phyloP scores from a whole-genome alignment of 2,888 invertebrate species.

The Dryocosmus kuriphilus region DNA sequence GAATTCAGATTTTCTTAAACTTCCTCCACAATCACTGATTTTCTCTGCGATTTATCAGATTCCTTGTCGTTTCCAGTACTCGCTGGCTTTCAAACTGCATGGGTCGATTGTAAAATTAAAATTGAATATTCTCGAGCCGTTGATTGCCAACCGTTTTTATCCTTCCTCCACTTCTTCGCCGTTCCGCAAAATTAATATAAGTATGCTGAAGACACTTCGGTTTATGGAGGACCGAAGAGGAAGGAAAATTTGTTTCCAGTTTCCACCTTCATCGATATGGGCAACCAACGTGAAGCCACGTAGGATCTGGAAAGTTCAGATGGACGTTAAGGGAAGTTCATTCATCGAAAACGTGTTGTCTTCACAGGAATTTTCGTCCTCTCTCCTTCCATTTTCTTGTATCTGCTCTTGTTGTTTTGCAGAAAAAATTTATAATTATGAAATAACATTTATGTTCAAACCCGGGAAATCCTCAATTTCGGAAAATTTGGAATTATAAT shows the following conservation, averaged over 20 bases:
- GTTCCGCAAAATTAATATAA: conserved; percentile 31
- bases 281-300: not conserved
- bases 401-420: not conserved
- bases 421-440: not conserved
- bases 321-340: conserved; percentile 7
- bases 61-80: conserved; percentile 2
- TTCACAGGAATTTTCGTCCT: not conserved
- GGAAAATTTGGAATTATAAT: too few relatives aligned
- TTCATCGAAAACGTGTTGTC: conserved; percentile 6
- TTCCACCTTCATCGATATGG: conserved; percentile 30
- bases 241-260: conserved; percentile 31
- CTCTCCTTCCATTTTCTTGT: not conserved
- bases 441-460: too few relatives aligned
- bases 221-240: conserved; percentile 16
- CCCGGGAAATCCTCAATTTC: too few relatives aligned
- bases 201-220: conserved; percentile 32
- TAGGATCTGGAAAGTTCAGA: not conserved
- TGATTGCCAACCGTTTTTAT: conserved; percentile 33
- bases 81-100: conserved; percentile 29
- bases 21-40: conserved; percentile 11
- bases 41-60: conserved; percentile 32
- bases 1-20: conserved; percentile 8
- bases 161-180: not conserved
- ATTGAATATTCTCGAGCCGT: conserved; percentile 28
- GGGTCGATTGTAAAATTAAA: conserved; percentile 25